phyloP scores from a whole-genome alignment of 2,888 invertebrate genomes.

The Mesopsocus fuscifrons region DNA sequence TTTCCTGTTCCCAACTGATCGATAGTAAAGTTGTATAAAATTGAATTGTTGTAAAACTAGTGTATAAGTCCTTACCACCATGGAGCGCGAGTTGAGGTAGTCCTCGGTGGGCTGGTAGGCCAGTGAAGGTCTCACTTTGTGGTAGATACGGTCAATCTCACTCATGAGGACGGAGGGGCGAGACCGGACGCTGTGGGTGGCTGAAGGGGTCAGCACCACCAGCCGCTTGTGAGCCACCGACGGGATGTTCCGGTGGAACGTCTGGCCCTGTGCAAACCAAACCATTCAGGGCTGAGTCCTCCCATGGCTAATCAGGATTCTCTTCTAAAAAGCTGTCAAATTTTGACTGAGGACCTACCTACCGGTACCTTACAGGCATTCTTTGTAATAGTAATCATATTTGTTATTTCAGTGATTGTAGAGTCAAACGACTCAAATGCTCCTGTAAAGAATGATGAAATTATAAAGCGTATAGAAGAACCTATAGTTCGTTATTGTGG shows the following conservation, averaged over 20 bases:
- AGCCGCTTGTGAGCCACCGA: slow-evolving; percentile 28
- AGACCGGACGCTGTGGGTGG: slow-evolving; percentile 21
- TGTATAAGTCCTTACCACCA: slow-evolving; percentile 38
- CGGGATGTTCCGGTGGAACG: slow-evolving; percentile 21
- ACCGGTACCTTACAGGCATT: no score
- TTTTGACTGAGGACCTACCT: no score
- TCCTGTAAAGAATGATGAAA: no score
- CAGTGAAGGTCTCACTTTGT: slow-evolving; percentile 38
- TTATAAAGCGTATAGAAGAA: no score
- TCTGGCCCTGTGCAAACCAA: slow-evolving; percentile 14
- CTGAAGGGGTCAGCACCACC: slow-evolving; percentile 23
- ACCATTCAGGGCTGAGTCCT: no score
- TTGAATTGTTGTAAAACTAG: no score
- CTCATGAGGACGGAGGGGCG: slow-evolving; percentile 33
- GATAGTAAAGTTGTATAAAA: not conserved
- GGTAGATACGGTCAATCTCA: slow-evolving; percentile 47
- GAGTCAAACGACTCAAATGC: no score
- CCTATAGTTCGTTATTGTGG: no score
- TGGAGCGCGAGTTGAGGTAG: slow-evolving; percentile 56
- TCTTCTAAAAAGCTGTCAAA: no score
- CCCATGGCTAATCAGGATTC: no score
- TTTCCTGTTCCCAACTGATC: not conserved
- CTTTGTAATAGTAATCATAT: no score
- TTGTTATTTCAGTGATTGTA: no score
- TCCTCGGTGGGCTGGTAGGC: slow-evolving; percentile 49